Percentiles rank a stretch among this genome's conserved stretches.
These are phyloP conservation scores for Lophius piscatorius DNA, from an alignment of 2,113 vertebrate genomes.

Conservation along the genomic window DNA sequence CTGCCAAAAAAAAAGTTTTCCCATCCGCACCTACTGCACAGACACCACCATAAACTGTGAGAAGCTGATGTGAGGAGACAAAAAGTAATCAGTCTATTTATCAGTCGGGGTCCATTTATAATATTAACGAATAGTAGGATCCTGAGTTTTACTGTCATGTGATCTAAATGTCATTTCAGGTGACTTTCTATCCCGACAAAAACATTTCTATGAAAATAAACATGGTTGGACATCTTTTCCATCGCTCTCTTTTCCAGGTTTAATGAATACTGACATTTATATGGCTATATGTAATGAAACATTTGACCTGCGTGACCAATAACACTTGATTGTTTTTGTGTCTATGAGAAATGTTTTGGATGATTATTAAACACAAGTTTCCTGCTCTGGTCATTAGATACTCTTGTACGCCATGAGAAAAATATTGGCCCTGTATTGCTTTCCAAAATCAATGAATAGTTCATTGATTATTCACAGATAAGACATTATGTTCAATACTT, in stretches of 20 bases:
- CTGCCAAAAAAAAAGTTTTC: too few relatives aligned
- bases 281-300: too few relatives aligned
- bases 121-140: constrained; percentile 11
- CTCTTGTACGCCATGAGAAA: background rate
- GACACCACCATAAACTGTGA: too few relatives aligned
- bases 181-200: background rate
- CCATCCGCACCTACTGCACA: too few relatives aligned
- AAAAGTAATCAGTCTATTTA: too few relatives aligned
- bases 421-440: constrained; percentile 11
- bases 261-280: too few relatives aligned
- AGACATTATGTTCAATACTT: background rate
- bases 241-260: too few relatives aligned
- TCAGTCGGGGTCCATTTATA: background rate
- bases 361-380: background rate
- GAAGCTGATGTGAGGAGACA: too few relatives aligned
- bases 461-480: background rate
- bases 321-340: background rate
- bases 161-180: constrained; percentile 4
- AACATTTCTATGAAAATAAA: too few relatives aligned
- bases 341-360: background rate
- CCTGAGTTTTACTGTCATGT: constrained; percentile 41
- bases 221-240: too few relatives aligned
- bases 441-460: background rate
- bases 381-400: background rate
- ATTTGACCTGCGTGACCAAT: too few relatives aligned